These are phyloP conservation scores for Eupristina koningsbergeri DNA, from an alignment of 1,140 invertebrate genomes.

Conservation along the genomic window DNA sequence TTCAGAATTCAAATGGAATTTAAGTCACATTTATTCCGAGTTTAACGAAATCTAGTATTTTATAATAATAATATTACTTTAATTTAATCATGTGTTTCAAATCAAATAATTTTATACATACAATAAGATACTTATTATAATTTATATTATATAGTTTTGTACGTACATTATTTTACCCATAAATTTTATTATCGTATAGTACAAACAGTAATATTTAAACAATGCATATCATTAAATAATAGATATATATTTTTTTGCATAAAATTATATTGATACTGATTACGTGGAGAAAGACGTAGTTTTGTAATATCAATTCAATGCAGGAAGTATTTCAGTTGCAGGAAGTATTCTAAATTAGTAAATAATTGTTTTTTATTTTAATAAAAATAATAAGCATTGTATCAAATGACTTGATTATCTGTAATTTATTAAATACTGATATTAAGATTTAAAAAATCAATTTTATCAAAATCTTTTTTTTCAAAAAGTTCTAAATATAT, in stretches of 20 bases:
- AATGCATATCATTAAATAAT: background rate
- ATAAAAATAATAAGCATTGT: too few relatives aligned
- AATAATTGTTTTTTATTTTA: too few relatives aligned
- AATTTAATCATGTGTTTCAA: background rate
- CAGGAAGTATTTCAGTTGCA: too few relatives aligned
- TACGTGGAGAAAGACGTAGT: too few relatives aligned
- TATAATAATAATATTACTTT: background rate
- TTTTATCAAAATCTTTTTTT: too few relatives aligned
- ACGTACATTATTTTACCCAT: background rate
- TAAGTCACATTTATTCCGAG: background rate
- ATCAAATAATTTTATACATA: background rate
- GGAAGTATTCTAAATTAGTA: too few relatives aligned
- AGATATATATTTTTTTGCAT: background rate
- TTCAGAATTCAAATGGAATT: slow-evolving; percentile 1
- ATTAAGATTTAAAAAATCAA: too few relatives aligned
- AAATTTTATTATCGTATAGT: background rate
- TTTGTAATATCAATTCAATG: too few relatives aligned
- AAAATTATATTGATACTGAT: background rate
- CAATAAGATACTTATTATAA: background rate
- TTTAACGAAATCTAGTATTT: background rate
- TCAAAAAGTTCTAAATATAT: too few relatives aligned
- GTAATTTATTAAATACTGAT: too few relatives aligned
- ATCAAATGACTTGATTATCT: too few relatives aligned
- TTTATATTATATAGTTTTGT: background rate
- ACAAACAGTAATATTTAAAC: background rate